A percentile compares a stretch with the other conserved stretches of the same genome.
Conservation (phyloP, 2,888 invertebrate genomes). For the Pasiphila rectangulata region DNA sequence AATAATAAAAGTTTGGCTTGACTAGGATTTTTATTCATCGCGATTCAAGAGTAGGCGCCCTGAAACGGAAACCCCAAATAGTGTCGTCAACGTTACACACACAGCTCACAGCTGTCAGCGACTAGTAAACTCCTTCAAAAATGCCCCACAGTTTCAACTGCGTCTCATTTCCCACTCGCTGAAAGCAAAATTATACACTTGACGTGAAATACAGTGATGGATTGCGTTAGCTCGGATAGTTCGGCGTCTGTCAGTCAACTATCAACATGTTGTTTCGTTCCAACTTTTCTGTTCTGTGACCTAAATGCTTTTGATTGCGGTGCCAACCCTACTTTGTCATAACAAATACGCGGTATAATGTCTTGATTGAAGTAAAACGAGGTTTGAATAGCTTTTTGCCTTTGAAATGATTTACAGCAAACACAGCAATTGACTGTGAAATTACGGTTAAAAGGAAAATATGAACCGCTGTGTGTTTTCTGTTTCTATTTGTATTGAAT, state of each 20-base stretch:
- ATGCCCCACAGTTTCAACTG: constrained; percentile 1
- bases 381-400: neutral
- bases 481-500: too few relatives aligned
- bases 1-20: too few relatives aligned
- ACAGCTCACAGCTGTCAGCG: constrained; percentile 5
- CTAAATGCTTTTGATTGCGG: constrained; percentile 16
- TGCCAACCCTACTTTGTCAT: neutral
- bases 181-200: constrained; percentile 24
- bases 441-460: too few relatives aligned
- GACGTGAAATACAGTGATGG: constrained; percentile 24
- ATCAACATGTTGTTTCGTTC: constrained; percentile 14
- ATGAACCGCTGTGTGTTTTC: too few relatives aligned
- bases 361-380: neutral
- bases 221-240: constrained; percentile 27
- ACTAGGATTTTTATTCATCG: too few relatives aligned
- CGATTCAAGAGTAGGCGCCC: too few relatives aligned
- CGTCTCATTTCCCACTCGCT: constrained; percentile 12
- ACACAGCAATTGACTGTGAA: neutral
- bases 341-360: neutral
- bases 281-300: constrained; percentile 10
- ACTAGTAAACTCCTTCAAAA: constrained; percentile 6
- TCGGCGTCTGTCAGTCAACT: constrained; percentile 17
- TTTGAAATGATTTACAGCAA: constrained; percentile 1
- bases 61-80: neutral
- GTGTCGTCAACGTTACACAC: neutral